These are phyloP conservation scores for Lysiphlebus fabarum DNA, from an alignment of 1,140 invertebrate genomes.

Conservation along the genomic window DNA sequence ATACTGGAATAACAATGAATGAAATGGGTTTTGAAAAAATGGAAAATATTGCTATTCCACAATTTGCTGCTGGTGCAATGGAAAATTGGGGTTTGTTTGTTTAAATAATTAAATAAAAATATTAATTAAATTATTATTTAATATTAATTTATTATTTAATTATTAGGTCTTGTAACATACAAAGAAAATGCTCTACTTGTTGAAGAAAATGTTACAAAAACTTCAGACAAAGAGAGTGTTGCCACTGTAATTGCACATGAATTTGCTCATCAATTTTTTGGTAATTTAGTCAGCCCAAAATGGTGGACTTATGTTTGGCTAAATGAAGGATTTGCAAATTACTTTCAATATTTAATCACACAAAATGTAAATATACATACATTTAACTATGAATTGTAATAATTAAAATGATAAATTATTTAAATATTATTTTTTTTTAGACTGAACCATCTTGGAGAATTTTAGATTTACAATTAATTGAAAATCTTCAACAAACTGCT, in stretches of 20 bases:
- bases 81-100: constrained; percentile 78
- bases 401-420: not conserved
- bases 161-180: constrained; percentile 7
- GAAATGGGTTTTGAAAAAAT: constrained; percentile 43
- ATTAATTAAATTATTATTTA: not conserved
- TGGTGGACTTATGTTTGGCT: constrained; percentile 69
- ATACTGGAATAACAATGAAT: constrained; percentile 27
- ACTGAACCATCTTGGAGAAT: constrained; percentile 68
- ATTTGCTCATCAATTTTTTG: constrained; percentile 64
- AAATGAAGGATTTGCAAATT: constrained; percentile 69
- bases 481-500: constrained; percentile 63
- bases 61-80: constrained; percentile 81
- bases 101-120: not conserved
- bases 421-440: constrained; percentile 36
- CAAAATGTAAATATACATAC: constrained; percentile 36
- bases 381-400: constrained; percentile 4
- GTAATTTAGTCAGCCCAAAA: constrained; percentile 61
- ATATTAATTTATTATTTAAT: not conserved
- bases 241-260: constrained; percentile 63
- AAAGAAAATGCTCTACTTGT: constrained; percentile 60
- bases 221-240: constrained; percentile 54
- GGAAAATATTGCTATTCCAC: constrained; percentile 68
- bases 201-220: constrained; percentile 51
- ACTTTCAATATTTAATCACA: constrained; percentile 68
- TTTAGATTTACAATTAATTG: constrained; percentile 74